Evolutionary conservation across 2,888 invertebrate genomes (phyloP), one percentile per base, ranked within the genome.

Genomic region (Diarsia rubi): DNA sequence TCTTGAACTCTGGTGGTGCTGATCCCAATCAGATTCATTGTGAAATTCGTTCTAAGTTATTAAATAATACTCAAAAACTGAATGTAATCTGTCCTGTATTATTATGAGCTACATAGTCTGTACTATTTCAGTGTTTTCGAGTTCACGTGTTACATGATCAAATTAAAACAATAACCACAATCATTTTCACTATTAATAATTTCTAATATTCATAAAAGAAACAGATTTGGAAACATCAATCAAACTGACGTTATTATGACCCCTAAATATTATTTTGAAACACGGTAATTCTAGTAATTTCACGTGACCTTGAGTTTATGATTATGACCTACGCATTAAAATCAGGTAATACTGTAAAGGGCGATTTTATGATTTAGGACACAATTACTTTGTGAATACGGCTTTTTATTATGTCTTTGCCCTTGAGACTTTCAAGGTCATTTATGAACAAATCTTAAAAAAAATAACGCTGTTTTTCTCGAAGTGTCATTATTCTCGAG

Each of bases 191-290:
- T 16, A 63, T n/a, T 27, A n/a, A 44, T 67, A 63, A 66, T 52
- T n/a, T 47, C 16, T 78, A 63, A 78, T 78, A 54, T 79, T n/a
- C 31, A n/a, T 19, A 14, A 73, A 79, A 62, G 66, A 67, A 67
- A 79, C 31, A 37, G 21, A 73, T 62, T 47, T 31, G 19, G 44
- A 67, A 44, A 59, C 45, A 78, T 78, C 63, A 52, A 74, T 74
- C 74, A 74, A 45, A 74, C 37, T 67, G 63, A 78, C 44, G 74
- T 74, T 64, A 80, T 79, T 81, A 78, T 78, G 74, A 42, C 27
- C 59, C 19, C 31, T 45, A 52, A 44, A 44, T 63, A 45, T 74
- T 57, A 60, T 59, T 80, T 67, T 68, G 2, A 45, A 24, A 8
- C 24, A 27, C 45, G 45, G 52, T 78, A 63, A 63, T 78, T 49